Percentiles rank a stretch among this genome's conserved stretches.
phyloP scores from a whole-genome alignment of 2,113 vertebrate genomes.

The Prunella fulvescens region DNA sequence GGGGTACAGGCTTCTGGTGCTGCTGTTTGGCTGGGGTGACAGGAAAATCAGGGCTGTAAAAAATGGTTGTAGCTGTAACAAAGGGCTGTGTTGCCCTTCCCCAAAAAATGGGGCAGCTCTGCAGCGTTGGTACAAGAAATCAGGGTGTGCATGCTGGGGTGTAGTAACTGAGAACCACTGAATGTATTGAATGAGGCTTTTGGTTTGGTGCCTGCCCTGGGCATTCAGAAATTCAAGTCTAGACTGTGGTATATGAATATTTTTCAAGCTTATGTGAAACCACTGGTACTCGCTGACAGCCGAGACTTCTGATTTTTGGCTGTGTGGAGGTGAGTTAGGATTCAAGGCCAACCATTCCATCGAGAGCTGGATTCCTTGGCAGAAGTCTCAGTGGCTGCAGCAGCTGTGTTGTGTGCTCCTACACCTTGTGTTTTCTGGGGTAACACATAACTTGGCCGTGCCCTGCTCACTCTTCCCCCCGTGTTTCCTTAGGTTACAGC shows the following conservation, averaged over 20 bases:
- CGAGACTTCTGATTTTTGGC: not conserved
- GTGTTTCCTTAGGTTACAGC: not conserved
- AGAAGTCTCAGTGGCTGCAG: not conserved
- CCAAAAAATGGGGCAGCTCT: not conserved
- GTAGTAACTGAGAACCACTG: conserved; percentile 19
- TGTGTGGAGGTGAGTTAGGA: not conserved
- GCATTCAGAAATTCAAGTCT: not conserved
- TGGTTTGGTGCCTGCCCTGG: not conserved
- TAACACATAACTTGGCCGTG: not conserved
- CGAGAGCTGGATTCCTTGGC: conserved; percentile 10
- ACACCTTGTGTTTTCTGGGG: not conserved
- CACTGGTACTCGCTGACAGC: not conserved
- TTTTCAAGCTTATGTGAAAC: not conserved
- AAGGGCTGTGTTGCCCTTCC: not conserved
- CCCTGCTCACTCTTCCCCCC: not conserved
- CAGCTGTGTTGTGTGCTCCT: not conserved
- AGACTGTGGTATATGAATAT: conserved; percentile 1
- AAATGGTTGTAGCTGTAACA: not conserved
- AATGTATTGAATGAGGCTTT: not conserved
- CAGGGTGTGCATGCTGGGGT: not conserved
- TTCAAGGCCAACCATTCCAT: not conserved
- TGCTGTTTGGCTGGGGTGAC: not conserved
- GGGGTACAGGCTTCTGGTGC: not conserved
- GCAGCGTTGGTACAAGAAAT: not conserved
- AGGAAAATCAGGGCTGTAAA: not conserved